Conservation (phyloP, 2,888 invertebrate genomes). For the Nemoura dubitans region DNA sequence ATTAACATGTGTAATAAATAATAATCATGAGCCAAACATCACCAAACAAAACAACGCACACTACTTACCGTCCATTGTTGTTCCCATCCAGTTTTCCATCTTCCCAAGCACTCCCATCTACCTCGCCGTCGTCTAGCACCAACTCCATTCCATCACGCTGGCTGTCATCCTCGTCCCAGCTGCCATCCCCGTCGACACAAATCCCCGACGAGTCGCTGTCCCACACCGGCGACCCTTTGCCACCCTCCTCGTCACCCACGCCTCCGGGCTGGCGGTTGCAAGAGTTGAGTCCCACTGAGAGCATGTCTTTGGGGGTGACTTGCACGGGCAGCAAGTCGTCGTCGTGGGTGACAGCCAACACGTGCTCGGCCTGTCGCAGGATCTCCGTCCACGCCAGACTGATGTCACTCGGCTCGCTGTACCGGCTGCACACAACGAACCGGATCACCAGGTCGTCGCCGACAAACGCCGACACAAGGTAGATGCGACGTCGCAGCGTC, state of each 20-base stretch:
- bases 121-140: neutral
- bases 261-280: neutral
- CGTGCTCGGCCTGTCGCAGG: slow-evolving; percentile 63
- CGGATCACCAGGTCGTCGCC: slow-evolving; percentile 76
- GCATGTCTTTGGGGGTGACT: neutral
- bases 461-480: slow-evolving; percentile 80
- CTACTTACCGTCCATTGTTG: neutral
- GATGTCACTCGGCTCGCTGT: slow-evolving; percentile 76
- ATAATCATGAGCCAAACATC: no score
- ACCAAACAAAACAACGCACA: no score
- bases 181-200: neutral
- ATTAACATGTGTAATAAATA: no score
- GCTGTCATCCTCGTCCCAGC: neutral
- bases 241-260: neutral
- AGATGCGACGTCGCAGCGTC: slow-evolving; percentile 79
- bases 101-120: neutral
- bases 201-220: neutral
- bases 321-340: neutral
- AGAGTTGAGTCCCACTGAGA: neutral
- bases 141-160: neutral
- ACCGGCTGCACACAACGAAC: slow-evolving; percentile 82
- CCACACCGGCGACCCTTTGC: neutral
- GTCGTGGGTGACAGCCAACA: slow-evolving; percentile 43
- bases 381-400: slow-evolving; percentile 81
- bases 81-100: neutral